Evolutionary conservation across 2,888 invertebrate species (phyloP).

Genomic region (Acleris literana): DNA sequence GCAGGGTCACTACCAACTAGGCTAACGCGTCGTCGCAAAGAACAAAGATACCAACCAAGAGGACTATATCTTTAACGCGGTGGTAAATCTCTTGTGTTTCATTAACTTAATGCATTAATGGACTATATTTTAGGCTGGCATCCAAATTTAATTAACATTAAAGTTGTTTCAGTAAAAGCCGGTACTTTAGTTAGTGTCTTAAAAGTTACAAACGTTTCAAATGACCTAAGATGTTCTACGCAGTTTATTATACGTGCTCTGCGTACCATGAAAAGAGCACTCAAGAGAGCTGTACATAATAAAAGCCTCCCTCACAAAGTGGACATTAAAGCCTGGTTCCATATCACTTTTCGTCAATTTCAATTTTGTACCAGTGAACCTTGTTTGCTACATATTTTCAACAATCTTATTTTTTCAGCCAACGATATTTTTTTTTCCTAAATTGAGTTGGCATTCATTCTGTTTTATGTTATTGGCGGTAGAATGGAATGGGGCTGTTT

Average conservation of each 20-base stretch:
- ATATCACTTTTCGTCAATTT: conserved; percentile 7
- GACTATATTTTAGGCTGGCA: too few relatives aligned
- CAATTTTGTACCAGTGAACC: conserved; percentile 14
- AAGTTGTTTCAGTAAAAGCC: too few relatives aligned
- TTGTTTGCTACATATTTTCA: conserved; percentile 10
- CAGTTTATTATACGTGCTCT: conserved; percentile 26
- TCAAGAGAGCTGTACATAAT: conserved; percentile 38
- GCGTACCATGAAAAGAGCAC: conserved; percentile 38
- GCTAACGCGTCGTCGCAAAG: too few relatives aligned
- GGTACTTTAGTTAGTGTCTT: conserved; percentile 2
- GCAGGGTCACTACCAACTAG: too few relatives aligned
- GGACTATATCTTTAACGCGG: too few relatives aligned
- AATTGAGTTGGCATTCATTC: conserved; percentile 3
- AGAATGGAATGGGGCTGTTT: background rate
- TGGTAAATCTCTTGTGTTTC: too few relatives aligned
- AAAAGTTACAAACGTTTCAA: conserved; percentile 25
- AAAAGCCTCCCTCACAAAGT: conserved; percentile 27
- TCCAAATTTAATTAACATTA: too few relatives aligned
- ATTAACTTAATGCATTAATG: too few relatives aligned
- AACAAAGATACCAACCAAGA: too few relatives aligned
- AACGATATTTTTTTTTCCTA: background rate
- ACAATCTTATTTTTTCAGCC: background rate
- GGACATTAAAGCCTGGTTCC: conserved; percentile 16
- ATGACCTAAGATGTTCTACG: conserved; percentile 19
- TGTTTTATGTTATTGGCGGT: conserved; percentile 3